Conservation (phyloP, 92 coral and sea anemone genomes). For the Desmophyllum pertusum region DNA sequence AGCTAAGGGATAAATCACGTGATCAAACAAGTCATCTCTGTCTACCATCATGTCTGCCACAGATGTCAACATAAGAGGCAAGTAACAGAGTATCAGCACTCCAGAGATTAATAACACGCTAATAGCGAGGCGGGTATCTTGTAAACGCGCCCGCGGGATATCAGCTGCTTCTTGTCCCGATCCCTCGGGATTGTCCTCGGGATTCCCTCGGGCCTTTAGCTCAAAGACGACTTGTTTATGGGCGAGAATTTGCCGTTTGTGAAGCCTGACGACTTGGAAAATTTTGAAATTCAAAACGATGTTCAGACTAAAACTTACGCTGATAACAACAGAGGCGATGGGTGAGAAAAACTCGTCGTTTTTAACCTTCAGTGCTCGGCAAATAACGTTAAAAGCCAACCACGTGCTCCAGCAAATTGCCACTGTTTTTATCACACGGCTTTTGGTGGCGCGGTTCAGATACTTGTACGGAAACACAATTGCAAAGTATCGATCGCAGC, state of each 20-base stretch:
- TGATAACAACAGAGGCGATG: slow-evolving; percentile 33
- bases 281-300: slow-evolving; percentile 43
- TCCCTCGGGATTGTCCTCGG: not conserved
- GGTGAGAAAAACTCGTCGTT: slow-evolving; percentile 57
- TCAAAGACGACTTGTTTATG: not conserved
- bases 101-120: slow-evolving; percentile 43
- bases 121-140: slow-evolving; percentile 23
- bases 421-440: not conserved
- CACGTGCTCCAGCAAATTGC: slow-evolving; percentile 32
- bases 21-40: slow-evolving; percentile 42
- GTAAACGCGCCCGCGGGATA: slow-evolving; percentile 1
- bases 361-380: slow-evolving; percentile 49
- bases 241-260: slow-evolving; percentile 29
- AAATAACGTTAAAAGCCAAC: slow-evolving; percentile 34
- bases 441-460: slow-evolving; percentile 18
- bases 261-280: slow-evolving; percentile 29
- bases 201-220: not conserved
- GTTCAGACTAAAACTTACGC: slow-evolving; percentile 26
- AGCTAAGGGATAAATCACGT: slow-evolving; percentile 46
- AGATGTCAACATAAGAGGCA: slow-evolving; percentile 44
- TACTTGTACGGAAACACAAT: slow-evolving; percentile 46
- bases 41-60: slow-evolving; percentile 40
- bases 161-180: not conserved
- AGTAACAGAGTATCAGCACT: slow-evolving; percentile 34
- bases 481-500: slow-evolving; percentile 46